Evolutionary conservation across 2,888 invertebrate species (phyloP), one percentile per base, ranked within the genome.

Genomic region (Chrysodeixis includens): DNA sequence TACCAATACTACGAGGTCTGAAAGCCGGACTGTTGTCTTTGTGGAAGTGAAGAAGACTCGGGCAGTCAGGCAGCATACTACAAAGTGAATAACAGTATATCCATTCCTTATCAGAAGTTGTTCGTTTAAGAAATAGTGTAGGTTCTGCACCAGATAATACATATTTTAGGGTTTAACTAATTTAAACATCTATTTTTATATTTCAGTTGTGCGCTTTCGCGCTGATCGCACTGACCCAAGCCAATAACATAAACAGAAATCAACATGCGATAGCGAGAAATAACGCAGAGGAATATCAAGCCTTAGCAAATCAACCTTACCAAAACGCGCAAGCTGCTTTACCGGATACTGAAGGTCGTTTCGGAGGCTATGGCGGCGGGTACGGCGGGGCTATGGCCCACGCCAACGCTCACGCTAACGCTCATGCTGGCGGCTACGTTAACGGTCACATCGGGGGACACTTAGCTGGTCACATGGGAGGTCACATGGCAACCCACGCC

Each of bases 201-300:
- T 58, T 44, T 6, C 71, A 71, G 72, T 20, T 71, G 20, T 53
- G 46, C 66, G 51, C 71, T 35, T 46, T 49, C 52, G 61, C 30
- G 7, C 22, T 71, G 14, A 46, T 58, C 55, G 52, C 57, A 9
- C 18, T 58, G 8, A 35, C 30, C 61, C 61, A 71, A 71, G 66
- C 71, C 10, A 56, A 62, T 32, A 40, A 30, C 30, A 16, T 66
- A 66, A 58, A 58, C 30, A 71, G 71, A 49, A 49, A 49, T 49
- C 18, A 18, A 55, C 71, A 66, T 7, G 26, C 60, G 18, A 5
- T 18, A 30, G n/a, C 55, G 35, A 66, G 66, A 66, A 55, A 22
- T 32, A 22, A 52, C n/a, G 18, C 60, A 0, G 60, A 71, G 5
- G 57, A 71, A 0, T 51, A 56, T 30, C 0, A 18, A 9, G 7